phyloP scores from a whole-genome alignment of 1,140 invertebrate species.

The Monochamus saltuarius region DNA sequence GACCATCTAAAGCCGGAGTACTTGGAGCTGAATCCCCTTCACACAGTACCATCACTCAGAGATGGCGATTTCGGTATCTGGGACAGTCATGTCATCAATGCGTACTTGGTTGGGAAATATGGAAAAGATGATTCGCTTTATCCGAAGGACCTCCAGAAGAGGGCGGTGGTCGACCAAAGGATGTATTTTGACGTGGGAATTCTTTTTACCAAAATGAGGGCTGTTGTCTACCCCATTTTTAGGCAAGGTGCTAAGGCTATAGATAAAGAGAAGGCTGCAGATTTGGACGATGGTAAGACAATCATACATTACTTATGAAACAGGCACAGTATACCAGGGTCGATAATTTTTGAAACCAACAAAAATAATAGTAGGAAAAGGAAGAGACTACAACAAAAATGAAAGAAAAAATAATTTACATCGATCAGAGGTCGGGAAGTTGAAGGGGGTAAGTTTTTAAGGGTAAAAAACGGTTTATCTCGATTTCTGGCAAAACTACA shows the following conservation, averaged over 20 bases:
- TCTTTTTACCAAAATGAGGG: too few species aligned
- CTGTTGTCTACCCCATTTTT: conserved; percentile 13
- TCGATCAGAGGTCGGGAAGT: too few species aligned
- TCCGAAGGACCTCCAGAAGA: conserved; percentile 57
- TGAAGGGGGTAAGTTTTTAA: too few species aligned
- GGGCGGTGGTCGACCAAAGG: conserved; percentile 59
- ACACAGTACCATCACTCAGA: conserved; percentile 67
- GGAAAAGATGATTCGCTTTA: conserved; percentile 58
- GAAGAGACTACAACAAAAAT: too few species aligned
- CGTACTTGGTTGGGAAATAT: conserved; percentile 63
- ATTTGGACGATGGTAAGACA: too few species aligned
- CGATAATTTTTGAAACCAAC: too few species aligned
- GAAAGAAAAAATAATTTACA: too few species aligned
- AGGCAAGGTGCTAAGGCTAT: conserved; percentile 30
- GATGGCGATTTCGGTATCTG: conserved; percentile 62
- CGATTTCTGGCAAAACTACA: too few species aligned
- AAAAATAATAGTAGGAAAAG: too few species aligned
- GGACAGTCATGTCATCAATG: conserved; percentile 62
- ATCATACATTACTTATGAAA: too few species aligned
- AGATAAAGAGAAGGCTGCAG: conserved; percentile 34
- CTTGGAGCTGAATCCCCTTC: conserved; percentile 55
- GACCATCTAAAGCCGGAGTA: conserved; percentile 30
- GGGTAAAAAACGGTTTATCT: too few species aligned
- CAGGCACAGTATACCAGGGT: too few species aligned
- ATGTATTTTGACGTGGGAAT: conserved; percentile 53